These are phyloP conservation scores for Xenotilapia leptura DNA, from an alignment of 2,113 vertebrate species.

Conservation along the genomic window DNA sequence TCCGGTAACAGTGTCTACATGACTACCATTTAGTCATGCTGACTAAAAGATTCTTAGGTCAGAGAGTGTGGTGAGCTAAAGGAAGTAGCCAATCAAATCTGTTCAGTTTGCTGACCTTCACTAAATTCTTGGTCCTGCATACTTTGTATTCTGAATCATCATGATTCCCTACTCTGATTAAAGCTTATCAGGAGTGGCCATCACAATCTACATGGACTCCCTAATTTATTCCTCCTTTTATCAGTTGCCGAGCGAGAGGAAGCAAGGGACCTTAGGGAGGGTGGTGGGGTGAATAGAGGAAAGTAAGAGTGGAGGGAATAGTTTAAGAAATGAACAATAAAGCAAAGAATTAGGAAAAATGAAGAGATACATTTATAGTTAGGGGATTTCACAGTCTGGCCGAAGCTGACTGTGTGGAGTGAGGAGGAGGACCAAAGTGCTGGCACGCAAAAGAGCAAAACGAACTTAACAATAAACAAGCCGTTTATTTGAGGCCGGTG, in stretches of 20 bases:
- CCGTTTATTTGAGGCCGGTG: neutral
- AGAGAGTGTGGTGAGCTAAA: neutral
- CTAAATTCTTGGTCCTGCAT: neutral
- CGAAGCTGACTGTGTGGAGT: neutral
- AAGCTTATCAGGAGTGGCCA: conserved; percentile 47
- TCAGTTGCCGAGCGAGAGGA: conserved; percentile 13
- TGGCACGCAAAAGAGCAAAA: neutral
- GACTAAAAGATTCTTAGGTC: neutral
- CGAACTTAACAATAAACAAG: neutral
- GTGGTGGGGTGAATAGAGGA: neutral
- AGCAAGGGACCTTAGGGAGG: conserved; percentile 8
- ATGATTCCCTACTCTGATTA: conserved; percentile 46
- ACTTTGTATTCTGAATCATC: neutral
- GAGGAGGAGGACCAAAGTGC: neutral
- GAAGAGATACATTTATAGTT: neutral
- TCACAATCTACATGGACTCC: conserved; percentile 51
- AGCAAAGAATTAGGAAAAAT: conserved; percentile 24
- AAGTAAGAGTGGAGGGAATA: neutral
- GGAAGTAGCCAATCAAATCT: neutral
- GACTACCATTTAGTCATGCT: neutral
- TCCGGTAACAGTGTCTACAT: neutral
- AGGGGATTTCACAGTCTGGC: neutral
- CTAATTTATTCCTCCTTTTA: conserved; percentile 57
- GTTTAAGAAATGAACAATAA: conserved; percentile 6
- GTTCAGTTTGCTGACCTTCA: conserved; percentile 2